These are phyloP conservation scores for Antennarius maculatus DNA, from an alignment of 2,797 vertebrate species.

Conservation along the genomic window DNA sequence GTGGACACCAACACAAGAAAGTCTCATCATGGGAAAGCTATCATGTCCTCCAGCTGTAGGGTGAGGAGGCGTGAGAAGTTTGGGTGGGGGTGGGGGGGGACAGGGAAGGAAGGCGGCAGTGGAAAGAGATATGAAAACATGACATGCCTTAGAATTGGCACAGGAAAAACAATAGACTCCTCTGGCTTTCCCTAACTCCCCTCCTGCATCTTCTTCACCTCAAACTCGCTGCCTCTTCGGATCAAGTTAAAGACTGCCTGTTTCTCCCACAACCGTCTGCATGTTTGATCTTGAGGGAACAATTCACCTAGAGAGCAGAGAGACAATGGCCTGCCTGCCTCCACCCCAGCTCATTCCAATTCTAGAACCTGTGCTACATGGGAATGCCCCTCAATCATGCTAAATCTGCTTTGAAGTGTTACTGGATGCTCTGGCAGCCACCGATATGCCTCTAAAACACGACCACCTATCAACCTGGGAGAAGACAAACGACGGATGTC, in stretches of 20 bases:
- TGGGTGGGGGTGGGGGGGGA: conserved; percentile 35
- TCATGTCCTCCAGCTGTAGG: conserved; percentile 75
- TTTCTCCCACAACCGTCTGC: conserved; percentile 53
- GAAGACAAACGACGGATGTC: conserved; percentile 51
- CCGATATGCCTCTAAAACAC: conserved; percentile 62
- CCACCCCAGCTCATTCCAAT: conserved; percentile 54
- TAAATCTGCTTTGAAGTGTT: conserved; percentile 73
- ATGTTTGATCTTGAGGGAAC: conserved; percentile 75
- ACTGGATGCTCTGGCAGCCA: conserved; percentile 66
- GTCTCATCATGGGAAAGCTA: conserved; percentile 76
- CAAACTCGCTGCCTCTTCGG: conserved; percentile 33
- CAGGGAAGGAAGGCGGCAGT: conserved; percentile 51
- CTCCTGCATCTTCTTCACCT: conserved; percentile 43
- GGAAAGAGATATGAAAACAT: conserved; percentile 80
- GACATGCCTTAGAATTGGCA: conserved; percentile 74
- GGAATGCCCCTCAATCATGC: conserved; percentile 67
- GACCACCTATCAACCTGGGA: conserved; percentile 48
- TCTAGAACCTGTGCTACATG: conserved; percentile 50
- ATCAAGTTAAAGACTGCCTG: conserved; percentile 56
- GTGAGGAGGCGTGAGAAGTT: conserved; percentile 62
- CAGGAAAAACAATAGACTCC: conserved; percentile 70
- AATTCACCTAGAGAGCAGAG: conserved; percentile 66
- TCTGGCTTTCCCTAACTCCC: conserved; percentile 47
- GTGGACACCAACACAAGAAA: conserved; percentile 58
- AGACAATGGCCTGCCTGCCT: conserved; percentile 63